These are phyloP conservation scores for Manacus vitellinus DNA, from an alignment of 2,113 vertebrate species.

Conservation along the genomic window DNA sequence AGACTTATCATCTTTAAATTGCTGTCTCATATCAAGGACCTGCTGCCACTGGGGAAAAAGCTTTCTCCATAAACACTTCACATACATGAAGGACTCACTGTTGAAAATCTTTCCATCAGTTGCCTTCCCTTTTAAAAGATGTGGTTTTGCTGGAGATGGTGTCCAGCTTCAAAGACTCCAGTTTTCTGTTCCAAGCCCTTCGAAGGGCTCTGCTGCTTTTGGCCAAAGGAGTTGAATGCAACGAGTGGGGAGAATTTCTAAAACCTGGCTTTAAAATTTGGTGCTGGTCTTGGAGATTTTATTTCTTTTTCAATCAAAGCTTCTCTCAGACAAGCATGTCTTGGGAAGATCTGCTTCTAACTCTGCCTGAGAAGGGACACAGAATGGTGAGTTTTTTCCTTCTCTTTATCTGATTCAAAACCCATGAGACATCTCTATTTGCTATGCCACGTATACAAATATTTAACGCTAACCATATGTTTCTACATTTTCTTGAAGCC, in stretches of 20 bases:
- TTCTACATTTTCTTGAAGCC: neutral
- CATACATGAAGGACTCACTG: neutral
- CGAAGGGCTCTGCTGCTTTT: neutral
- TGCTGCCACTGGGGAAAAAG: neutral
- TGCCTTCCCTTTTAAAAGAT: neutral
- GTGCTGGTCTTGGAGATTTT: neutral
- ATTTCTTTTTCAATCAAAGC: neutral
- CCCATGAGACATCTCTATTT: neutral
- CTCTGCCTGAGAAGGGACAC: neutral
- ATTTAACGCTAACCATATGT: slow-evolving; percentile 39
- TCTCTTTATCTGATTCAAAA: neutral
- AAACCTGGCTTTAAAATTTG: neutral
- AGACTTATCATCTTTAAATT: neutral
- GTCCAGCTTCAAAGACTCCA: neutral
- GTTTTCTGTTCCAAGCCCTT: neutral
- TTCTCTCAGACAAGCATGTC: neutral
- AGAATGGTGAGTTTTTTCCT: neutral
- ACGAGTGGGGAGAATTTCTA: neutral
- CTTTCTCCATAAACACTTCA: neutral
- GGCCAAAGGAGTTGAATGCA: neutral
- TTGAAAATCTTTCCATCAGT: neutral
- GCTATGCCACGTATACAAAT: neutral
- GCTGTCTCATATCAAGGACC: neutral
- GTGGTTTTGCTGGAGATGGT: neutral
- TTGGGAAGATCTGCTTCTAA: neutral